phyloP scores from a whole-genome alignment of 2,888 invertebrate species.

The Julus scanicus region DNA sequence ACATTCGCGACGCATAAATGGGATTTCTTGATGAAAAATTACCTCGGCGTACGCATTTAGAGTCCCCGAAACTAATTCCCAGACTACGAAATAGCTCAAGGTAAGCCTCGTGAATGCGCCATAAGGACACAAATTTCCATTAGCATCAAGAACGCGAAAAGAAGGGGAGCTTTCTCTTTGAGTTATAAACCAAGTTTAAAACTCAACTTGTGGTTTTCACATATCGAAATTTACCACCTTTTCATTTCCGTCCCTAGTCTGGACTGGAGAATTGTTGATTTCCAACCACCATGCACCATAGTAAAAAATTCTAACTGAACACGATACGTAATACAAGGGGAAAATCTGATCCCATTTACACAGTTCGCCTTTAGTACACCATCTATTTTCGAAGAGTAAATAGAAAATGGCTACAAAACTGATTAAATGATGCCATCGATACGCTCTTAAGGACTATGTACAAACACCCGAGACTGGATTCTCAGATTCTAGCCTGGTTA shows the following conservation, averaged over 20 bases:
- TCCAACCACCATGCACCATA: neutral
- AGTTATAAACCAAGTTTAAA: conserved; percentile 4
- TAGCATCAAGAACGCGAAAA: neutral
- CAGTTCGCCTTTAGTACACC: conserved; percentile 29
- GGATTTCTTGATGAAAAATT: conserved; percentile 29
- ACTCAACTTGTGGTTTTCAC: conserved; percentile 13
- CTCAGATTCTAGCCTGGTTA: neutral
- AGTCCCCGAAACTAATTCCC: neutral
- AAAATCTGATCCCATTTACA: conserved; percentile 18
- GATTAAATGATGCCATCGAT: conserved; percentile 42
- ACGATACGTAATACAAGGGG: neutral
- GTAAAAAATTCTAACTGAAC: neutral
- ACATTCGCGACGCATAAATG: neutral
- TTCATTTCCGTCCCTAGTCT: neutral
- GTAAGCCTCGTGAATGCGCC: conserved; percentile 5
- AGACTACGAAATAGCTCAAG: neutral
- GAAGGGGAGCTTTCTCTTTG: neutral
- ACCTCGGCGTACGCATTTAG: neutral
- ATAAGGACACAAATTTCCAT: conserved; percentile 6
- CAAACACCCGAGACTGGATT: conserved; percentile 1
- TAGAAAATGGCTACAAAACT: conserved; percentile 42
- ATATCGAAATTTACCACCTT: conserved; percentile 22
- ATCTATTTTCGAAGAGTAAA: conserved; percentile 39
- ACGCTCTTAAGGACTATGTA: conserved; percentile 3
- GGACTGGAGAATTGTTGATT: neutral